Percentiles rank a stretch among this genome's conserved stretches.
phyloP scores from a whole-genome alignment of 2,888 invertebrate genomes.

The Scaeva pyrastri region DNA sequence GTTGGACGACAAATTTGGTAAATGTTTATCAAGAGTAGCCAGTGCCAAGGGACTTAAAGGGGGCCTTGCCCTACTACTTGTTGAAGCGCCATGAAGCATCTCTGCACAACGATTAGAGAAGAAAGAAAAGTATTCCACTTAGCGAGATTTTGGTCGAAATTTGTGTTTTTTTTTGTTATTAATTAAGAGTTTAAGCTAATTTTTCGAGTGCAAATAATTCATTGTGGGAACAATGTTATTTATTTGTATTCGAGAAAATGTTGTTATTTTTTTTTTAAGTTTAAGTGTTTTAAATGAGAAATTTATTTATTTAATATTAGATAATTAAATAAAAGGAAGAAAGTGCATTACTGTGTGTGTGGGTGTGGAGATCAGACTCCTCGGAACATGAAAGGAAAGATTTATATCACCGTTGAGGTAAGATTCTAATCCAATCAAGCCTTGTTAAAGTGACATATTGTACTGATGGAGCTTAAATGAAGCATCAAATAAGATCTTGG shows the following conservation, averaged over 20 bases:
- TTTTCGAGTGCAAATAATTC: slow-evolving; percentile 71
- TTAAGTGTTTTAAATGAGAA: slow-evolving; percentile 50
- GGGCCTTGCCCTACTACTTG: slow-evolving; percentile 80
- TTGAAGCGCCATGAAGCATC: slow-evolving; percentile 76
- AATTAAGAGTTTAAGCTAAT: slow-evolving; percentile 32
- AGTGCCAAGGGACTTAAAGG: slow-evolving; percentile 84
- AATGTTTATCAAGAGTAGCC: slow-evolving; percentile 83
- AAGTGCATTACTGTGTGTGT: slow-evolving; percentile 65
- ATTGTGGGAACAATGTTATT: slow-evolving; percentile 39
- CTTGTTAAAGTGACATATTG: slow-evolving; percentile 32
- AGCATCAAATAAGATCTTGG: neutral
- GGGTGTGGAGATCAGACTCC: slow-evolving; percentile 57
- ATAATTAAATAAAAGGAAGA: slow-evolving; percentile 72
- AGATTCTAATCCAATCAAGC: slow-evolving; percentile 53
- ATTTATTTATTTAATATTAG: slow-evolving; percentile 67
- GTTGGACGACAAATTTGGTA: slow-evolving; percentile 82
- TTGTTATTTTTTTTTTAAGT: slow-evolving; percentile 41
- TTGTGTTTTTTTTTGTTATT: slow-evolving; percentile 45
- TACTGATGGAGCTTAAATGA: slow-evolving; percentile 26
- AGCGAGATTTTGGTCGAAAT: slow-evolving; percentile 70
- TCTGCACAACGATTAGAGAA: slow-evolving; percentile 76
- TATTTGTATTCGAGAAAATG: slow-evolving; percentile 69
- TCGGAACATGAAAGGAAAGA: slow-evolving; percentile 71
- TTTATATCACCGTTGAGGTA: slow-evolving; percentile 38
- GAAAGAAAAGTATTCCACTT: slow-evolving; percentile 75